Evolutionary conservation across 2,888 invertebrate species (phyloP).

Genomic region (Galeruca laticollis): DNA sequence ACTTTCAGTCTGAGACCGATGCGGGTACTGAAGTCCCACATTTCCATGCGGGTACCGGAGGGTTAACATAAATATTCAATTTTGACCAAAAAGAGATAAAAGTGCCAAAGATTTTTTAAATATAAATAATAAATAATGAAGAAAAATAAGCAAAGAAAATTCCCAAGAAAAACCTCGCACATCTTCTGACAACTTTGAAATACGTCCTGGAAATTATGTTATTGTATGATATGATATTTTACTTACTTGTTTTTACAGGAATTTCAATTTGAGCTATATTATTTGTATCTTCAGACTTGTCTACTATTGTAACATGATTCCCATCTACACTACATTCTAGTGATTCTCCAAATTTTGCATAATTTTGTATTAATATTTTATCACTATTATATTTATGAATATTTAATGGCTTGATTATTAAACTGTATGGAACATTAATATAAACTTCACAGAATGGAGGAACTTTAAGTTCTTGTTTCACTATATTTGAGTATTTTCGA

Average conservation of each 20-base stretch:
- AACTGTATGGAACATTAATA: conserved; percentile 57
- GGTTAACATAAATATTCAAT: too few relatives aligned
- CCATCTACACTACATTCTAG: conserved; percentile 51
- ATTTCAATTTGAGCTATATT: conserved; percentile 55
- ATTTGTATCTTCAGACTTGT: conserved; percentile 39
- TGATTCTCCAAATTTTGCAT: conserved; percentile 43
- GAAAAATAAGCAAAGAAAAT: too few relatives aligned
- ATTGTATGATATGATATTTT: too few relatives aligned
- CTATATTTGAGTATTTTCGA: conserved; percentile 37
- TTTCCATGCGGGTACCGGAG: too few relatives aligned
- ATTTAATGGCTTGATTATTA: conserved; percentile 59
- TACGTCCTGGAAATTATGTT: too few relatives aligned
- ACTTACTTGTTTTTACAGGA: conserved; percentile 63
- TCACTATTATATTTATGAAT: conserved; percentile 59
- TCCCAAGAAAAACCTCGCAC: too few relatives aligned
- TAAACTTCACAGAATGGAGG: conserved; percentile 59
- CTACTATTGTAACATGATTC: conserved; percentile 50
- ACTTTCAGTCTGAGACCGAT: too few relatives aligned
- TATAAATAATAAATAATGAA: too few relatives aligned
- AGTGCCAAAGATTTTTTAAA: too few relatives aligned
- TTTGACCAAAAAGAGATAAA: too few relatives aligned
- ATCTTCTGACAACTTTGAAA: too few relatives aligned
- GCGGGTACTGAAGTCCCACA: too few relatives aligned
- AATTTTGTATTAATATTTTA: conserved; percentile 54
- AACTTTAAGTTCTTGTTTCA: conserved; percentile 50